These are phyloP conservation scores for Fistularia commersonii DNA, from an alignment of 2,797 vertebrate species.

Conservation along the genomic window DNA sequence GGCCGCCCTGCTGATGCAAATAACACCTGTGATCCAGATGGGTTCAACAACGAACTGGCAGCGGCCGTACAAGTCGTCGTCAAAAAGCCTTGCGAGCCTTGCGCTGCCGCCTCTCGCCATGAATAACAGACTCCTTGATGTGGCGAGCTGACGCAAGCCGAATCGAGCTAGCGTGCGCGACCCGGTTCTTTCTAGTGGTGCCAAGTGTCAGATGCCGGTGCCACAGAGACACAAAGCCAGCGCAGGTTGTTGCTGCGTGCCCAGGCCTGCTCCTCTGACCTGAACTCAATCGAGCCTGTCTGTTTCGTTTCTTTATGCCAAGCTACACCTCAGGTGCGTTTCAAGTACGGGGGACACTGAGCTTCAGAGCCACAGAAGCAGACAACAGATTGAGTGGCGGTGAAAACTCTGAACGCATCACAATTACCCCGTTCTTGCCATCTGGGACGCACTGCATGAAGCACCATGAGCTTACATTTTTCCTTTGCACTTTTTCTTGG, in stretches of 20 bases:
- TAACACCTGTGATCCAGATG: slow-evolving; percentile 41
- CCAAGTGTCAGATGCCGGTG: slow-evolving; percentile 41
- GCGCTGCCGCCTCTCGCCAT: not conserved
- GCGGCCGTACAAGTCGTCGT: slow-evolving; percentile 2
- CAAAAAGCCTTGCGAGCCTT: slow-evolving; percentile 15
- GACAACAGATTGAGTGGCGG: slow-evolving; percentile 11
- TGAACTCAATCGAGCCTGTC: slow-evolving; percentile 33
- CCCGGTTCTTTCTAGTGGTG: slow-evolving; percentile 27
- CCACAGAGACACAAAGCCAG: slow-evolving; percentile 30
- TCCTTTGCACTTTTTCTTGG: slow-evolving; percentile 40
- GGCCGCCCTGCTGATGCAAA: slow-evolving; percentile 17
- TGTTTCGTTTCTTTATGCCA: slow-evolving; percentile 40
- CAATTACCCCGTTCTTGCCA: slow-evolving; percentile 42
- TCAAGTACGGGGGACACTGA: slow-evolving; percentile 17
- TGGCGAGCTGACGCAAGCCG: slow-evolving; percentile 22
- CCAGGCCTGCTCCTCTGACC: slow-evolving; percentile 49
- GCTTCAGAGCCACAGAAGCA: slow-evolving; percentile 38
- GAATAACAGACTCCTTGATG: slow-evolving; percentile 29
- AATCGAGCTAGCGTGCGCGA: slow-evolving; percentile 18
- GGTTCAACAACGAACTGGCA: slow-evolving; percentile 13
- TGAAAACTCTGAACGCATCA: slow-evolving; percentile 34
- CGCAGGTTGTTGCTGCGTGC: slow-evolving; percentile 41
- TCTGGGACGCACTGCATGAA: slow-evolving; percentile 39
- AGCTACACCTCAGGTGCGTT: slow-evolving; percentile 50
- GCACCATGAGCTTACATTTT: slow-evolving; percentile 32